Base-by-base conservation (phyloP, 2,888 invertebrate species). In the Euplexia lucipara region DNA sequence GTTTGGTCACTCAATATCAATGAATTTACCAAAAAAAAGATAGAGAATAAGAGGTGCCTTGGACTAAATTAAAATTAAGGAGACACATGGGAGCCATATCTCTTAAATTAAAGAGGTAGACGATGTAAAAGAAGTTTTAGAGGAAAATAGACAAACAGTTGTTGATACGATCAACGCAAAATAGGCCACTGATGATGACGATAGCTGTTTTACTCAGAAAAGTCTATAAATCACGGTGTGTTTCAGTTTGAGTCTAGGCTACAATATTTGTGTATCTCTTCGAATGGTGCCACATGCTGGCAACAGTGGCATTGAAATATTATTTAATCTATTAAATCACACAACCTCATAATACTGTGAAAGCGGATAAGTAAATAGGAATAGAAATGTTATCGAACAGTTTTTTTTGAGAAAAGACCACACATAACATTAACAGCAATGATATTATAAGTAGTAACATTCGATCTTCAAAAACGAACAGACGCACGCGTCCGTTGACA, bases 111-210 rank as follows among this genome's bases (percentile, higher is more conserved):
- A 72, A 44, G 9, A 10, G 35, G 22, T 51, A 42, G 58, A 52
- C 30, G 16, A 30, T 12, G 34, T 20, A 35, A 77, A 72, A 53
- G 73, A n/a, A 20, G 18, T 62, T 53, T 32, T 60, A 59, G 39
- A 56, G 64, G 58, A 71, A 77, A 70, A 62, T 41, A 60, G 48
- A 76, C 44, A 67, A 54, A 66, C 39, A 26, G n/a, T 72, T 68
- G 67, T 68, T 59, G 74, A 69, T 63, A 42, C 30, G 45, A 58
- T 66, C 63, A 44, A 63, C 39, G 35, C 3, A 7, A 81, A 74
- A 67, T 81, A 79, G 79, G 76, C 58, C 79, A 75, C 22, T 41
- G 45, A 71, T 68, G 65, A 74, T 67, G 66, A 71, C 49, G 79
- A 71, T 71, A 56, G 52, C 18, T 1, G 30, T 20, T 78, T 65